Evolutionary conservation across 2,113 vertebrate genomes (phyloP).

Genomic region (Haemorhous mexicanus): DNA sequence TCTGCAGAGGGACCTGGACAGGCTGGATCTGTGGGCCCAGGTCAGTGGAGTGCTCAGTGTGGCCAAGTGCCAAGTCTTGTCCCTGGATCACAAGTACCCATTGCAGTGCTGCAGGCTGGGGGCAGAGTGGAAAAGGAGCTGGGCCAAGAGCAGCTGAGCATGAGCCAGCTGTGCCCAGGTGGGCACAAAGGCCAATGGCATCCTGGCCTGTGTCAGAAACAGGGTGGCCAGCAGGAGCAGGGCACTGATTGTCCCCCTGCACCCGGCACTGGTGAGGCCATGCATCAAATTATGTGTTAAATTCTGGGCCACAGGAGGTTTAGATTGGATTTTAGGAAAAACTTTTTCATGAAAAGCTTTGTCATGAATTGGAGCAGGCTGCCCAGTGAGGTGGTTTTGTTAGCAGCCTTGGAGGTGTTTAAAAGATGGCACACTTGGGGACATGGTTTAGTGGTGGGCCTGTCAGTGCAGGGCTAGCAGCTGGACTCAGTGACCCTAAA

Average conservation of each 20-base stretch:
- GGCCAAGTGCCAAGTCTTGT: not conserved
- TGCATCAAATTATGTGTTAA: not conserved
- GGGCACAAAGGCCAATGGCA: not conserved
- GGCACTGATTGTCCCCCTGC: rapidly evolving
- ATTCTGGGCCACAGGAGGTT: not conserved
- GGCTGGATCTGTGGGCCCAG: not conserved
- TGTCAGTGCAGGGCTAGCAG: not conserved
- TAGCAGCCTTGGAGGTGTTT: not conserved
- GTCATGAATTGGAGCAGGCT: not conserved
- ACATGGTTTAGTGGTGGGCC: not conserved
- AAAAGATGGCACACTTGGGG: not conserved
- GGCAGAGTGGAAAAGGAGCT: not conserved
- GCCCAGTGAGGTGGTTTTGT: not conserved
- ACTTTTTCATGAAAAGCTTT: not conserved
- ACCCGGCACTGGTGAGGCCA: not conserved
- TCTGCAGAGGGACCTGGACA: not conserved
- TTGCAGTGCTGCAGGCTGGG: not conserved
- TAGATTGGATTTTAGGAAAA: not conserved
- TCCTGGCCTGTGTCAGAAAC: not conserved
- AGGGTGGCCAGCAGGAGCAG: not conserved
- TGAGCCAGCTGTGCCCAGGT: not conserved
- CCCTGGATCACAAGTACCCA: not conserved
- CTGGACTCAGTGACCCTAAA: not conserved
- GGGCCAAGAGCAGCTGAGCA: not conserved
- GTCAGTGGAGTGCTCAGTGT: not conserved